phyloP scores from a whole-genome alignment of 35 echinoderm and acorn worm genomes.

The Diadema setosum region DNA sequence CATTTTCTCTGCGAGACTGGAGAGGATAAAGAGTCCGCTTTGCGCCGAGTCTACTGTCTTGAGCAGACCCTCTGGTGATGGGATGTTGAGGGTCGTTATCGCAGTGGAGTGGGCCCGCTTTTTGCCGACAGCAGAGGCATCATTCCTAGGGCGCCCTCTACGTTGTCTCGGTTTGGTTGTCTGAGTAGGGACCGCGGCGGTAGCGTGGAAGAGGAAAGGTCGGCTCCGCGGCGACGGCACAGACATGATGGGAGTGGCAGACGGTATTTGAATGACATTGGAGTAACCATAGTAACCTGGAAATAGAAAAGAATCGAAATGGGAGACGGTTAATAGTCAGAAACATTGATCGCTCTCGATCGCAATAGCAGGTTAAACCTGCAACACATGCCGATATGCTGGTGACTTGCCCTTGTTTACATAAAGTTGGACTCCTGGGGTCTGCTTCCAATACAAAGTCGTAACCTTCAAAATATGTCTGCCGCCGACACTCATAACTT shows the following conservation, averaged over 20 bases:
- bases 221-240: background rate
- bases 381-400: no score
- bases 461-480: no score
- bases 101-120: background rate
- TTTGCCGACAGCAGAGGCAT: background rate
- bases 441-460: no score
- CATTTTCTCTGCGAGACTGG: background rate
- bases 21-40: background rate
- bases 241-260: background rate
- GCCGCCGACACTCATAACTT: no score
- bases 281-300: conserved; percentile 9
- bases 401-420: no score
- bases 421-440: no score
- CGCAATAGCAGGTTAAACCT: no score
- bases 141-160: background rate
- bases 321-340: no score
- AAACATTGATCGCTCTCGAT: no score
- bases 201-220: conserved; percentile 39
- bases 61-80: conserved; percentile 1
- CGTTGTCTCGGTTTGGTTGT: background rate
- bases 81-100: conserved; percentile 11
- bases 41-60: conserved; percentile 8
- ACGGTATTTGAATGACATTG: conserved; percentile 4
- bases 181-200: background rate
- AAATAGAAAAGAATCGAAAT: background rate